Evolutionary conservation across 2,888 invertebrate species (phyloP), one percentile per base, ranked within the genome.

Genomic region (Bugula neritina): DNA sequence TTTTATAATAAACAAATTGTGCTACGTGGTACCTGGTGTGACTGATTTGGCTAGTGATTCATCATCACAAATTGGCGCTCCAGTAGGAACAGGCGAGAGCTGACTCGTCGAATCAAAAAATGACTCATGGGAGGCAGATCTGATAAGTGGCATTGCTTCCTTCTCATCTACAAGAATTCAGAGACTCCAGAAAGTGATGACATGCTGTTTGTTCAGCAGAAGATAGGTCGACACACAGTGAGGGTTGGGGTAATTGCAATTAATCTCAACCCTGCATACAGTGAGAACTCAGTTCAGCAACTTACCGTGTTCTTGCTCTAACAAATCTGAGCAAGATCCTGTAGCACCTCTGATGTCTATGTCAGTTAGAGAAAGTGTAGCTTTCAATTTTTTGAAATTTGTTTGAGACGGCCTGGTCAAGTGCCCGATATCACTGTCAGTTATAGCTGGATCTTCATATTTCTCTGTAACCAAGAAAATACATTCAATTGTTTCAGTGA

Each of bases 41-140:
- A 43, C 43, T 10, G 57, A 3, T 57, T 21, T 25, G 3, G 5
- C 23, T 5, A 25, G 25, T 13, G 57, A 57, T 21, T 57, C 57
- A 5, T n/a, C n/a, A 5, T 21, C 57, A 23, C 17, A 25, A 23
- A 23, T 21, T 25, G 25, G 25, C 10, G 57, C 43, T 10, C 10
- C 5, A 43, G 43, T 43, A 43, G 63, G 63, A 21, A 63, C 25
- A 13, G 31, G 29, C 17, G 31, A 31, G 2, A 27, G 2, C 27
- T 25, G 63, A 27, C 2, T 27, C 10, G 31, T 63, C 10, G 27
- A 13, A 31, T 70, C 70, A 70, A 70, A 70, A 43, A 70, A 70
- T 2, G 70, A 70, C n/a, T 70, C 70, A 54, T 70, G 70, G 13
- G 70, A 70, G 5, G 70, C 70, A 10, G 70, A 21, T 43, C 70